Evolutionary conservation across 2,797 vertebrate species (phyloP).

Genomic region (Trichosurus vulpecula): DNA sequence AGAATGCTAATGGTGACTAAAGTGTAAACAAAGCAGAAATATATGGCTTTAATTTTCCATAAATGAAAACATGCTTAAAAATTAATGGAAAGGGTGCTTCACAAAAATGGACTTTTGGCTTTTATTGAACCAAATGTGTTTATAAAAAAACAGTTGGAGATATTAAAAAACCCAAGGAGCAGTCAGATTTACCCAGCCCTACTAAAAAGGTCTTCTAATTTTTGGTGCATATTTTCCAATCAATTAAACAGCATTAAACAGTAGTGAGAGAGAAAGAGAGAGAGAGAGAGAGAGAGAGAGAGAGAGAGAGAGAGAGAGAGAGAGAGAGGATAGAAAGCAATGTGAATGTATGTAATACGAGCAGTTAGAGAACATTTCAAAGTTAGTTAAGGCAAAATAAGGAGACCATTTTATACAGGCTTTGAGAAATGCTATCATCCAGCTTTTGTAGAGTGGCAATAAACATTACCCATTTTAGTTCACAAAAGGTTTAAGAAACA

Average conservation of each 20-base stretch:
- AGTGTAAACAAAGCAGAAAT: constrained; percentile 32
- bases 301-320: too few species aligned
- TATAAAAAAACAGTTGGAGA: background rate
- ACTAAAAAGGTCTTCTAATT: constrained; percentile 12
- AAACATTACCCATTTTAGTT: background rate
- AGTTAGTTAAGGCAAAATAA: background rate
- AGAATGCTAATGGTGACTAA: constrained; percentile 32
- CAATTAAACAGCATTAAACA: constrained; percentile 5
- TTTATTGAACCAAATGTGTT: constrained; percentile 16
- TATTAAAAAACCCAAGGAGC: constrained; percentile 15
- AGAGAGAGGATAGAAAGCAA: background rate
- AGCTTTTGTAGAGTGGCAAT: background rate
- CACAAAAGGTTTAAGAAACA: background rate
- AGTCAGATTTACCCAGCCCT: background rate
- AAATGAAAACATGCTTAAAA: constrained; percentile 23
- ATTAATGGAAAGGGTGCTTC: constrained; percentile 28
- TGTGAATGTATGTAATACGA: background rate
- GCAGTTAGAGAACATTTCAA: background rate
- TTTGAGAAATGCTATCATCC: background rate
- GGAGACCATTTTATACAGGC: background rate
- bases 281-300: too few species aligned
- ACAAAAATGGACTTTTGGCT: constrained; percentile 33
- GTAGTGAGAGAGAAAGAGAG: too few species aligned
- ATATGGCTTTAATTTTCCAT: constrained; percentile 29
- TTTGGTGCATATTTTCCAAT: constrained; percentile 42